Base-by-base conservation (phyloP, 1,140 invertebrate genomes). In the Drosophila seguyi region DNA sequence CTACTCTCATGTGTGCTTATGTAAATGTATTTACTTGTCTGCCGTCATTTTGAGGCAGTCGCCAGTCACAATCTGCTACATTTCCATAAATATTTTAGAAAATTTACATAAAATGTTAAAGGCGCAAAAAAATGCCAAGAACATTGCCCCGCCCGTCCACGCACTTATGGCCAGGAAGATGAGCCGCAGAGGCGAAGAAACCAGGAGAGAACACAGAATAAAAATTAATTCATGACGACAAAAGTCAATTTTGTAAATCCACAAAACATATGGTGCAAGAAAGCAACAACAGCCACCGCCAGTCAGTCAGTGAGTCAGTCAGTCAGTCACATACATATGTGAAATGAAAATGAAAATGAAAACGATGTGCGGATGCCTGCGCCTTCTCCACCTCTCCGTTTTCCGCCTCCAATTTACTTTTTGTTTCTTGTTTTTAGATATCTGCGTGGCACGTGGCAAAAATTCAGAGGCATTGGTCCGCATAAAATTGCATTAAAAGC, bases 11-110 rank as follows among this genome's bases (percentile, higher is more conserved):
- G 39, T 73, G 47, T 74, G 82, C 71, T 75, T 69, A 88, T 81
- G 81, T 68, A 81, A 81, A 88, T 84, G 77, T 87, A 84, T 90
- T 85, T 90, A 81, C 84, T 85, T 59, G 80, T 82, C 84, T 87
- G 84, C 72, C 84, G 66, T 69, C 66, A 88, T 87, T 87, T 86
- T 90, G 84, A 80, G 81, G 80, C 84, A 80, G 84, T 84, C 75
- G 74, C 65, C 71, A 73, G 66, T 88, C 74, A 85, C 85, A 88
- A 88, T 90, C 88, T 90, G 85, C 62, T 90, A 85, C 85, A 90
- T 88, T 88, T 88, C 86, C 85, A 88, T 90, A 88, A 88, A 88
- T 88, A 88, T 88, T 88, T 88, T 85, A 85, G 38, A 81, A 90
- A 79, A 88, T 88, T 88, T 90, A 85, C 85, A 88, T 88, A 88